Conservation (phyloP, 2,888 invertebrate species). For the Epistrophella euchroma region DNA sequence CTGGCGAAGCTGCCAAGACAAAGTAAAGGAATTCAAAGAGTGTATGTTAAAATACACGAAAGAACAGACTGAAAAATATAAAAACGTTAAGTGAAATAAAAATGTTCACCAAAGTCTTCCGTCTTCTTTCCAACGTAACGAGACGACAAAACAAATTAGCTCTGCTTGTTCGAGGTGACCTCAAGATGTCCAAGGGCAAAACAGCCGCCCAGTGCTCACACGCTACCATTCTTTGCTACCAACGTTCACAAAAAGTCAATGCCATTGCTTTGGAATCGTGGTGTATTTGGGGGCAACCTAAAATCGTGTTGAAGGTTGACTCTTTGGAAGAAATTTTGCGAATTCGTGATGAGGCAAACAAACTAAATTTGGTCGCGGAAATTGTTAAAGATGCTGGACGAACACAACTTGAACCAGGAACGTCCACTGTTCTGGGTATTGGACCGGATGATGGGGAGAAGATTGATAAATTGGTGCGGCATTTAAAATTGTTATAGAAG, state of each 20-base stretch:
- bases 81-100: slow-evolving; percentile 77
- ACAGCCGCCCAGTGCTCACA: slow-evolving; percentile 92
- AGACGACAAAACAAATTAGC: slow-evolving; percentile 86
- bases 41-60: slow-evolving; percentile 89
- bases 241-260: slow-evolving; percentile 82
- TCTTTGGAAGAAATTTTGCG: slow-evolving; percentile 84
- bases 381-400: slow-evolving; percentile 90
- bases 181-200: slow-evolving; percentile 92
- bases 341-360: slow-evolving; percentile 85
- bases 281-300: slow-evolving; percentile 89
- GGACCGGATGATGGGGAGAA: slow-evolving; percentile 87
- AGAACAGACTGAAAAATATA: slow-evolving; percentile 81
- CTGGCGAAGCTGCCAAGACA: slow-evolving; percentile 95
- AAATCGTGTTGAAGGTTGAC: slow-evolving; percentile 89
- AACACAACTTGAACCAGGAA: slow-evolving; percentile 89
- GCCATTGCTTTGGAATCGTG: slow-evolving; percentile 85
- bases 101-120: slow-evolving; percentile 70
- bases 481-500: slow-evolving; percentile 86
- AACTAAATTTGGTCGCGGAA: slow-evolving; percentile 85
- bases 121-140: slow-evolving; percentile 49
- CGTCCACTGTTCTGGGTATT: slow-evolving; percentile 89
- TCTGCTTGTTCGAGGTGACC: slow-evolving; percentile 89
- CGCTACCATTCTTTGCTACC: slow-evolving; percentile 89
- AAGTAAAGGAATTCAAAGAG: slow-evolving; percentile 91
- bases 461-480: slow-evolving; percentile 87